Base-by-base conservation (phyloP, 2,797 vertebrate species). In the Pampus argenteus region DNA sequence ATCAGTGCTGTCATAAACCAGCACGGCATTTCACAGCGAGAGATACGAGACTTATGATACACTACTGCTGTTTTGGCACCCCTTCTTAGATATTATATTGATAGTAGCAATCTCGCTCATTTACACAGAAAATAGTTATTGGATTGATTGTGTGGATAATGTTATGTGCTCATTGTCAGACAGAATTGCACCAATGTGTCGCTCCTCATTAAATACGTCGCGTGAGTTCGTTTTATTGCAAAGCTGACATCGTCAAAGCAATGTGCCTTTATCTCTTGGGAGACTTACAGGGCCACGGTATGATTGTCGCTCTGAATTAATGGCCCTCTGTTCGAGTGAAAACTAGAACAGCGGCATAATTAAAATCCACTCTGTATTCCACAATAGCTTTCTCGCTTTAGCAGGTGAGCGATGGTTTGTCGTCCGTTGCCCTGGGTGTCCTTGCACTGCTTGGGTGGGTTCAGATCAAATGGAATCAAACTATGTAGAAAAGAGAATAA, bases 301-400 rank as follows among this genome's bases (percentile, higher is more conserved):
- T 83, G 82, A 90, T 84, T 90, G 86, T 91, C 89, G 87, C 76
- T 75, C 81, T 81, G 88, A 91, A 91, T 92, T 88, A 92, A 92
- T 89, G 71, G 84, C 72, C 74, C 81, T 83, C 73, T 74, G 77
- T 87, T 89, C 52, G 40, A 85, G 75, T 90, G 85, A 87, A 89
- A 93, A 89, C 78, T 81, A 79, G 75, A 92, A 74, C 89, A 88
- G 85, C 66, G 23, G 75, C 86, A 87, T 92, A 88, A 93, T 92
- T 92, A 88, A 87, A 90, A 87, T 76, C 75, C 69, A 66, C 84
- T 91, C 73, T 81, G 64, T 79, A 86, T 87, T 88, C 86, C 34
- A 48, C 75, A 61, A 58, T 51, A 40, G 68, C 71, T 78, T 75
- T 63, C 73, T 64, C 40, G 74, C 58, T 71, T 74, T 78, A 73